Evolutionary conservation across 2,888 invertebrate genomes (phyloP).

Genomic region (Agrotis ipsilon): DNA sequence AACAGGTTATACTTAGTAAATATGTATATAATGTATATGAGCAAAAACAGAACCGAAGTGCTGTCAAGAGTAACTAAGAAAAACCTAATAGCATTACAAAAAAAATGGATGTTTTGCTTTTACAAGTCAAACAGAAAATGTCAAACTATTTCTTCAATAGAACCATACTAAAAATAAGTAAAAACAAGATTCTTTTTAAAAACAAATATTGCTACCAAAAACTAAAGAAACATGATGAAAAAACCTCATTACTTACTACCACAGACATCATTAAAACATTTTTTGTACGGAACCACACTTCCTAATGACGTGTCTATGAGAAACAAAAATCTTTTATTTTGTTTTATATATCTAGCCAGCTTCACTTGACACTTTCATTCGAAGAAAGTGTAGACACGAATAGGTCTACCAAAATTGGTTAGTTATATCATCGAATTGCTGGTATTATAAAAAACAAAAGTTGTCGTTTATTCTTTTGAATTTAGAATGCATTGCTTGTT

Average conservation of each 20-base stretch:
- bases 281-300: slow-evolving; percentile 70
- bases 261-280: slow-evolving; percentile 57
- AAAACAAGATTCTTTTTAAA: slow-evolving; percentile 12
- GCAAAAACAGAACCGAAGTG: no score
- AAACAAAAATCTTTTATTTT: slow-evolving; percentile 67
- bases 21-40: no score
- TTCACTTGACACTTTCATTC: slow-evolving; percentile 35
- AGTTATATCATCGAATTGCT: slow-evolving; percentile 69
- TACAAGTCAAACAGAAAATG: no score
- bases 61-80: no score
- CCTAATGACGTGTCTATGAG: slow-evolving; percentile 55
- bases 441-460: slow-evolving; percentile 42
- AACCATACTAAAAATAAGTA: slow-evolving; percentile 1
- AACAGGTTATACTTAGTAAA: no score
- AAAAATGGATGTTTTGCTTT: no score
- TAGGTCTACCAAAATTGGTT: slow-evolving; percentile 56
- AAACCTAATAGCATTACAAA: no score
- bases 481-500: slow-evolving; percentile 53
- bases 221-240: slow-evolving; percentile 35
- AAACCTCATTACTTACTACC: slow-evolving; percentile 51
- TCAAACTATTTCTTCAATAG: neutral
- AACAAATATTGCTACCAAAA: slow-evolving; percentile 5
- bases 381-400: slow-evolving; percentile 5
- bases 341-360: slow-evolving; percentile 61
- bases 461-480: neutral